Conservation (phyloP, 2,797 vertebrate genomes). For the Macroramphosus scolopax region DNA sequence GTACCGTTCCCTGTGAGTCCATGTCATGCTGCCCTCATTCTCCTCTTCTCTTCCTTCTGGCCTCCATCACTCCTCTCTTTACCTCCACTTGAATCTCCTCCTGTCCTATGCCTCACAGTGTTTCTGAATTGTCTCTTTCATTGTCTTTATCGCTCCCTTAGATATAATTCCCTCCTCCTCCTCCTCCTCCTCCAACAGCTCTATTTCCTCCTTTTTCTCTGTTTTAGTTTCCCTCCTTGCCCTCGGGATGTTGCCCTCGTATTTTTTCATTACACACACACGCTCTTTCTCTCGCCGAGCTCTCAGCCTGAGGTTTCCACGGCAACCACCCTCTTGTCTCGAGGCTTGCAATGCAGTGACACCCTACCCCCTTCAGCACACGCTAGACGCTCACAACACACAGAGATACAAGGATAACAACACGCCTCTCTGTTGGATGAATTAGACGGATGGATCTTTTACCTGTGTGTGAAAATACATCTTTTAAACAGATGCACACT, state of each 20-base stretch:
- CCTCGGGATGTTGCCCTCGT: conserved; percentile 46
- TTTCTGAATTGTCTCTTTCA: conserved; percentile 26
- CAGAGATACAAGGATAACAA: conserved; percentile 24
- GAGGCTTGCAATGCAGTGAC: conserved; percentile 71
- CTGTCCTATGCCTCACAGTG: conserved; percentile 14
- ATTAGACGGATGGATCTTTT: not conserved
- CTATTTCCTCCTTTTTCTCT: conserved; percentile 3
- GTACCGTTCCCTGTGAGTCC: conserved; percentile 99
- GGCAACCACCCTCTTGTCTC: conserved; percentile 81
- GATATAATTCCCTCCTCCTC: not conserved
- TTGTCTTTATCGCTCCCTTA: conserved; percentile 15
- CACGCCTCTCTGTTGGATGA: conserved; percentile 6
- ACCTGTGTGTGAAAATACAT: not conserved
- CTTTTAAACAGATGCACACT: not conserved
- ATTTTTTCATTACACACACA: conserved; percentile 43
- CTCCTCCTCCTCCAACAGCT: conserved; percentile 1
- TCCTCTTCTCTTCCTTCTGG: not conserved
- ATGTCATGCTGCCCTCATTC: not conserved
- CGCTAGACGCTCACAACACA: conserved; percentile 49
- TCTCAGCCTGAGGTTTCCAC: conserved; percentile 78
- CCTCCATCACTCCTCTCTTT: conserved; percentile 11
- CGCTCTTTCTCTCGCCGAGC: conserved; percentile 47
- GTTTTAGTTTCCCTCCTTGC: conserved; percentile 31
- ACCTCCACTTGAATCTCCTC: too few relatives aligned
- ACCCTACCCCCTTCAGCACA: conserved; percentile 74